phyloP scores from a whole-genome alignment of 2,113 vertebrate species.

The Saguinus midas region DNA sequence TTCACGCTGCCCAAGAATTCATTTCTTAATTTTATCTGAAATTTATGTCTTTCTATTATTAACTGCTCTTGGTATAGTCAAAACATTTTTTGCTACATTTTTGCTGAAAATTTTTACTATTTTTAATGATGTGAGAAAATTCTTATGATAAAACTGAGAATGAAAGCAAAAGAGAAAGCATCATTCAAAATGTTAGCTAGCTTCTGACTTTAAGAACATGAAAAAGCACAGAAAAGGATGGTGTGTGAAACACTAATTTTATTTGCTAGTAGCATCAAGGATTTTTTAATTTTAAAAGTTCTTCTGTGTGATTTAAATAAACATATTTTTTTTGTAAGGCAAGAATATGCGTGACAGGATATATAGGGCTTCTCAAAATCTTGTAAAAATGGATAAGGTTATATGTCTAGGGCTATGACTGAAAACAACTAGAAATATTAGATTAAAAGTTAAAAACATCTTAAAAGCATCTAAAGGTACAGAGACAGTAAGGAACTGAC shows the following conservation, averaged over 20 bases:
- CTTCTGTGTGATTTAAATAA: not conserved
- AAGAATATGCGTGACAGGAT: not conserved
- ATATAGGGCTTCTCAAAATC: not conserved
- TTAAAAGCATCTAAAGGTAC: not conserved
- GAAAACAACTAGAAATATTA: not conserved
- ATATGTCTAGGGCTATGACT: not conserved
- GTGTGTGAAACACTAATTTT: not conserved
- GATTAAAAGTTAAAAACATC: not conserved
- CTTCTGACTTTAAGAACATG: not conserved
- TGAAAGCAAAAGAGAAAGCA: not conserved
- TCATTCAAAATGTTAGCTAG: not conserved
- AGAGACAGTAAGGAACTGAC: not conserved
- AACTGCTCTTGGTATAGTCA: not conserved
- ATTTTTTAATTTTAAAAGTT: not conserved
- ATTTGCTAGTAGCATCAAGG: not conserved
- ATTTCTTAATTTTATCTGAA: not conserved
- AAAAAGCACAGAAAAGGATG: not conserved
- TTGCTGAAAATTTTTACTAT: not conserved
- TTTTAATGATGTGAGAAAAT: slow-evolving; percentile 64
- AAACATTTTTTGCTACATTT: not conserved
- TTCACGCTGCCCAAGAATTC: not conserved
- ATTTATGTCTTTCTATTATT: not conserved
- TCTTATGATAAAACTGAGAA: slow-evolving; percentile 37
- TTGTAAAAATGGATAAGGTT: not conserved
- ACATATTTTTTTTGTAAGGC: not conserved